Evolutionary conservation across 2,797 vertebrate genomes (phyloP), one percentile per base, ranked within the genome.

Genomic region (Hephaestus fuliginosus): DNA sequence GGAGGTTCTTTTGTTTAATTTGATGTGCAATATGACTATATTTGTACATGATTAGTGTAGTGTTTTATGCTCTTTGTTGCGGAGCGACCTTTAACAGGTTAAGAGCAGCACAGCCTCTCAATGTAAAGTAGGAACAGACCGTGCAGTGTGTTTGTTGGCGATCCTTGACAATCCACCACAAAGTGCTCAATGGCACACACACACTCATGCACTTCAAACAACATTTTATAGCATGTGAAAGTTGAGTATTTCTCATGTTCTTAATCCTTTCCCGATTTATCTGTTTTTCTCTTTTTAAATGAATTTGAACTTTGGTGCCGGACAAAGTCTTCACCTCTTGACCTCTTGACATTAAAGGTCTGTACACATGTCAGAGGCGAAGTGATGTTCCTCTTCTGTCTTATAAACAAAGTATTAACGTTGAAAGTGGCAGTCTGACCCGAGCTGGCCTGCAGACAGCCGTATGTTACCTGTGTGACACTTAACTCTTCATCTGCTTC

Each of bases 401-500:
- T 49, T 36, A n/a, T 36, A 71, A 51, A 8, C 18, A 33, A 36
- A 44, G 20, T 57, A 15, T 36, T 3, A 52, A 46, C 15, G 11
- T 20, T 53, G 17, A 41, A 41, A 36, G 36, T 67, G 13, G 12
- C 39, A 5, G 72, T 41, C 53, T 1, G 28, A 46, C 39, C 20
- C 15, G 39, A 30, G 39, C 13, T 17, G 36, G 76, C 2, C 22
- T 70, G 28, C 14, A 46, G 44, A 28, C 67, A 48, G 46, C 36
- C 28, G n/a, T 5, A 14, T 18, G 28, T 14, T 43, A 41, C 36
- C 33, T 46, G 20, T 20, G 20, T 49, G 44, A 51, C 2, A 66
- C 25, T 51, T 33, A 18, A 33, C 30, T 33, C 9, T 0, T 72
- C 56, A 56, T 36, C 66, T 83, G 74, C 18, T 70, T 78, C 44